Conservation (phyloP, 1,140 invertebrate genomes). For the Colletes gigas region DNA sequence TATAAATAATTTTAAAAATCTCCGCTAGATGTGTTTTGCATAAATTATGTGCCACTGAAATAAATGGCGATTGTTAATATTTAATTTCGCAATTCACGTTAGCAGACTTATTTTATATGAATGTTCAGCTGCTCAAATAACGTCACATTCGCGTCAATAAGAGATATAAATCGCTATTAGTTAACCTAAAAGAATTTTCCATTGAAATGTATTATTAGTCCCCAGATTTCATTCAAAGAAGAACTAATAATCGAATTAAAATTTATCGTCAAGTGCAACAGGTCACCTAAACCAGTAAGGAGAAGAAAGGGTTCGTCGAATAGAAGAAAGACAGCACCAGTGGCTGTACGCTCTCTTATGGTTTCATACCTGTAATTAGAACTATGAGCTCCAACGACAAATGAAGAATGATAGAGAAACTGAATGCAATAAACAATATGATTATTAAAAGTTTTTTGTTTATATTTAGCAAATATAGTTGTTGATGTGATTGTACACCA, state of each 20-base stretch:
- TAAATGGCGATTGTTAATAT: no score
- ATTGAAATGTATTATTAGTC: constrained; percentile 16
- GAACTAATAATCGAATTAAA: constrained; percentile 88
- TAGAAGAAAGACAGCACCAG: constrained; percentile 66
- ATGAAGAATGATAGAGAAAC: background rate
- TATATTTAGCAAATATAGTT: no score
- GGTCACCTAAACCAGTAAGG: constrained; percentile 83
- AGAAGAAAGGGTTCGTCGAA: constrained; percentile 66
- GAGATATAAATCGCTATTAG: no score
- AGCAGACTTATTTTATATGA: no score
- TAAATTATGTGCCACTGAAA: no score
- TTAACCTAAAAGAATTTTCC: no score
- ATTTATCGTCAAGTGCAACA: constrained; percentile 88
- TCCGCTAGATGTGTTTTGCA: no score
- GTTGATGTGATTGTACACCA: no score
- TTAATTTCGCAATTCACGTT: no score
- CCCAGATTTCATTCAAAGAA: constrained; percentile 85
- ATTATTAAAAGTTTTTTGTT: background rate
- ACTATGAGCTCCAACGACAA: constrained; percentile 59
- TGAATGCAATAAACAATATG: background rate
- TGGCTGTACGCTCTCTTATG: constrained; percentile 70
- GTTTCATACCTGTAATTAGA: constrained; percentile 70
- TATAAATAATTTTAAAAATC: no score
- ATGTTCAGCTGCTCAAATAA: no score
- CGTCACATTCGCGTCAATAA: no score